These are phyloP conservation scores for Syrrhaptes paradoxus DNA, from an alignment of 2,113 vertebrate species.

Conservation along the genomic window DNA sequence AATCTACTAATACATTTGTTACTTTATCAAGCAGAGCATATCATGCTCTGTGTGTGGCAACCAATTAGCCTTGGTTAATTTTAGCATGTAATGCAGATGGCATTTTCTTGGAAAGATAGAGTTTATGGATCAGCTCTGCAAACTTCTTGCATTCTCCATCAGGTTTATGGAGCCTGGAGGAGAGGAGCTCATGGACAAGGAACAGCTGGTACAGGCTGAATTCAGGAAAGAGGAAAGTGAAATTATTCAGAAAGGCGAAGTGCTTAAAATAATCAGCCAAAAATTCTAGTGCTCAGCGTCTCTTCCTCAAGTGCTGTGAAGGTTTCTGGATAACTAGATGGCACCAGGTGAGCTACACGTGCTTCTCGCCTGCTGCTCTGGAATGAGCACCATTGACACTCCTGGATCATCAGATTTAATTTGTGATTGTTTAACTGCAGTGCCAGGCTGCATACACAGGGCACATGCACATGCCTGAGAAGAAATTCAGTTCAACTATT, in stretches of 20 bases:
- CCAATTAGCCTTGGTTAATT: conserved; percentile 13
- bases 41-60: neutral
- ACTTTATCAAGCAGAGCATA: neutral
- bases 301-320: neutral
- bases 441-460: neutral
- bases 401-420: neutral
- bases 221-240: neutral
- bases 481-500: neutral
- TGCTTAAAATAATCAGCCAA: neutral
- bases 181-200: neutral
- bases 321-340: neutral
- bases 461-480: accelerated
- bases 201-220: neutral
- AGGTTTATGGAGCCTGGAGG: neutral
- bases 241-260: neutral
- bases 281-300: neutral
- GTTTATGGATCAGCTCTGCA: neutral
- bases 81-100: neutral
- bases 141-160: neutral
- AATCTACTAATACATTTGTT: neutral
- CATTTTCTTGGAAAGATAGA: neutral
- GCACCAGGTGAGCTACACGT: neutral
- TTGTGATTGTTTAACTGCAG: neutral
- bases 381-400: neutral
- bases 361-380: neutral